Evolutionary conservation across 1,140 invertebrate genomes (phyloP), one percentile per base, ranked within the genome.

Genomic region (Sarcophaga bullata): DNA sequence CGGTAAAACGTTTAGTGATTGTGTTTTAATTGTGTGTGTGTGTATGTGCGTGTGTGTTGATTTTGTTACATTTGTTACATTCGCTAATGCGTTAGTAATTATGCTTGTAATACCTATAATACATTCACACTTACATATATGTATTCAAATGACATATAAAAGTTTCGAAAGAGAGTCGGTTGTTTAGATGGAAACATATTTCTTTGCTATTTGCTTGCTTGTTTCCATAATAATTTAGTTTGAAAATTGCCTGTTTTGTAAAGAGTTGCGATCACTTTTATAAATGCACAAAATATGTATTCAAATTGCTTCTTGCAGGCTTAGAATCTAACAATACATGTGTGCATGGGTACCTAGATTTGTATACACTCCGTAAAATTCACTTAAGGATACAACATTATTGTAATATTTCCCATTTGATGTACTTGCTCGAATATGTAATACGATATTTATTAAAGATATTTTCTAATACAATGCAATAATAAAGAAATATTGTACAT

Each of bases 51-150:
- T 58, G 54, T 58, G 11, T 11, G n/a, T 15, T n/a, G 13, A 58
- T 58, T 58, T n/a, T 58, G 11, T 8, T n/a, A 58, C n/a, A n/a
- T 15, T 9, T 78, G 75, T 17, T 52, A 48, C 17, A 50, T 81
- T 82, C 86, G 85, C 85, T 88, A 88, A 88, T 88, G 85, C 86
- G 84, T 85, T 85, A 84, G 87, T 88, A 88, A 88, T 88, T 88
- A 88, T 88, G 86, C 87, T 88, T 88, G 87, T 88, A 88, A 88
- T 88, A 85, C 82, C 85, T 84, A 80, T 82, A 82, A 75, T 81
- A 54, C n/a, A 17, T 49, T 81, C 25, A 52, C 25, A 78, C 73
- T 17, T 52, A 78, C 37, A 73, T 37, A 73, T 15, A 73, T 37
- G 46, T 15, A 46, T 6, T 13, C 8, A 52, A 52, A 52, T 52